Evolutionary conservation across 1,140 invertebrate species (phyloP).

Genomic region (Trichoplusia ni): DNA sequence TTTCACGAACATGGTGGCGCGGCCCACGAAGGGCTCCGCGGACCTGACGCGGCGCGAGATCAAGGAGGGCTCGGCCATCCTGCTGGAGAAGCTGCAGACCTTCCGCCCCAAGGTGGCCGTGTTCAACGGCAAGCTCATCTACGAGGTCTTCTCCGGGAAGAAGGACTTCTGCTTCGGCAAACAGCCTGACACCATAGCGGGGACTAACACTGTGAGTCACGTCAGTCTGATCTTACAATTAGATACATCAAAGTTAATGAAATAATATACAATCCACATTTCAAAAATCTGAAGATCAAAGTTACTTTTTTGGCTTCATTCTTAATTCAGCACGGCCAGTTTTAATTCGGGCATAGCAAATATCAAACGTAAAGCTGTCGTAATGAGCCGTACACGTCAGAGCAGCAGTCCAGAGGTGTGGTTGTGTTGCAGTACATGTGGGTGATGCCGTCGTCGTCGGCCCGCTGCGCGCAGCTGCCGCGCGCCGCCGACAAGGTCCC

Average conservation of each 20-base stretch:
- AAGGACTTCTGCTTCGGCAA: conserved; percentile 98
- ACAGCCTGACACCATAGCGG: conserved; percentile 95
- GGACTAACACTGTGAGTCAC: conserved; percentile 94
- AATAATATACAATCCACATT: too few relatives aligned
- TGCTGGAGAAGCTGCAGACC: conserved; percentile 95
- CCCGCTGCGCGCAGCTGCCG: conserved; percentile 96
- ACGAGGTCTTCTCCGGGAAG: conserved; percentile 98
- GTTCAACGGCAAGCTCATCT: conserved; percentile 99
- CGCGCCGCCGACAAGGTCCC: conserved; percentile 98
- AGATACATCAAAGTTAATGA: too few relatives aligned
- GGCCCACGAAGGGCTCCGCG: conserved; percentile 97
- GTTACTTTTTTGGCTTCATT: too few relatives aligned
- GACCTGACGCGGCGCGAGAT: conserved; percentile 98
- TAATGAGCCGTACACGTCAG: too few relatives aligned
- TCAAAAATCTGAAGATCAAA: too few relatives aligned
- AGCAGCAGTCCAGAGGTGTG: too few relatives aligned
- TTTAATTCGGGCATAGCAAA: too few relatives aligned
- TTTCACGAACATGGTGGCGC: conserved; percentile 98
- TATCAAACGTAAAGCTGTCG: too few relatives aligned
- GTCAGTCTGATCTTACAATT: background rate
- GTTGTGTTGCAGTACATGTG: conserved; percentile 94
- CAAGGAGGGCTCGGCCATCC: conserved; percentile 95
- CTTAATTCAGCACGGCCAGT: too few relatives aligned
- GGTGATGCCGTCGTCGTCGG: conserved; percentile 99
- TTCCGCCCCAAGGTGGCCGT: conserved; percentile 98